Evolutionary conservation across 1,140 invertebrate genomes (phyloP), one percentile per base, ranked within the genome.

Genomic region (Camponotus pennsylvanicus): DNA sequence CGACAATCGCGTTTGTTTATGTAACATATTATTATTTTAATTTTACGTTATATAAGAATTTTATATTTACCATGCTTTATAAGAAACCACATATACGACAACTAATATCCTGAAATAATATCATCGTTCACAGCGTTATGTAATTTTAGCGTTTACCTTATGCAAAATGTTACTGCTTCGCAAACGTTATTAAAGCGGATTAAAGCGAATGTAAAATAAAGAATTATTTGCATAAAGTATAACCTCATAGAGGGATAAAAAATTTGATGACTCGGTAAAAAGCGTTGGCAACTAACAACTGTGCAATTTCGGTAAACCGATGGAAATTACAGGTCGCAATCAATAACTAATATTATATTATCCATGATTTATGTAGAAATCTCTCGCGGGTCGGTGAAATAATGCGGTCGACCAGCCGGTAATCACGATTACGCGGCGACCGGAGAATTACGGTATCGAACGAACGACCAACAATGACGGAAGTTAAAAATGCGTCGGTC

Each of bases 351-450:
- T 61, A 45, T 73, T 82, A 32, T 61, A 63, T 83, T 83, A 75
- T 27, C 40, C 79, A 59, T 63, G 55, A 63, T 75, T 73, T 83
- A 83, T 18, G 40, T n/a, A 11, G 18, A 83, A 83, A 75, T 83
- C 27, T 27, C 27, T 27, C 40, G 13, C 49, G 40, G 69, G 55
- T 83, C 40, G 55, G 70, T 61, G 32, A 8, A 83, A 63, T 83
- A 75, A 83, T 75, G n/a, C 18, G 69, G 69, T 73, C n/a, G 37
- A 21, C 11, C 49, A 49, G 57, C 18, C 34, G 27, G 15, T 78
- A 77, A 78, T 85, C 59, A 52, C 37, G 59, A 67, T 78, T 78
- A 85, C 75, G 61, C 61, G 59, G 18, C 57, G 67, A 73, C 42
- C 57, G 15, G 73, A 76, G 45, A 77, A 66, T 85, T 55, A 34